Conservation (phyloP, 2,113 vertebrate genomes). For the Vulpes vulpes region DNA sequence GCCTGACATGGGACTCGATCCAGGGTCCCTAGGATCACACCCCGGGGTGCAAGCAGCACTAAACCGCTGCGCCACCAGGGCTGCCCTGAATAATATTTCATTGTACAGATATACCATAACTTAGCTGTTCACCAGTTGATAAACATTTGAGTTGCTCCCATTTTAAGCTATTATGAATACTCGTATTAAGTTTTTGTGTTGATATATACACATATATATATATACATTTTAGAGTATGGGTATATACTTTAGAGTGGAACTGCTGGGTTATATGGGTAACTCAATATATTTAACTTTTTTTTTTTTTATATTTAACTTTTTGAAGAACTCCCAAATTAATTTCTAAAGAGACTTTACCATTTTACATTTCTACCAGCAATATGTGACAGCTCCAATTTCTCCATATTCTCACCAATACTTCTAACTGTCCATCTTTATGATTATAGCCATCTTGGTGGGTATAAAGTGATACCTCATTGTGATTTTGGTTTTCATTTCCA, state of each 20-base stretch:
- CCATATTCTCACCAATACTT: neutral
- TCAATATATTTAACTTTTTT: neutral
- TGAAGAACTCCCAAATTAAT: neutral
- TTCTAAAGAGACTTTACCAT: neutral
- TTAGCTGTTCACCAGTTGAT: neutral
- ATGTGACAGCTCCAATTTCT: neutral
- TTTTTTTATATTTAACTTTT: neutral
- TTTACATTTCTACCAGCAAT: neutral
- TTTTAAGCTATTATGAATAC: slow-evolving; percentile 4
- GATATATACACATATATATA: neutral
- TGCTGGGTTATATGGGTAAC: neutral
- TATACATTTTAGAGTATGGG: neutral
- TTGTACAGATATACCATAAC: neutral
- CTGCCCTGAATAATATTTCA: neutral
- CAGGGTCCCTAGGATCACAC: no score
- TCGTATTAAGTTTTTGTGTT: neutral
- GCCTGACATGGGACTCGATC: no score
- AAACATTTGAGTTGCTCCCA: neutral
- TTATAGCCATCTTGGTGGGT: neutral
- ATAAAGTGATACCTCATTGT: neutral
- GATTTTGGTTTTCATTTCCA: neutral
- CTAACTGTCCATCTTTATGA: neutral
- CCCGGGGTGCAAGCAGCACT: no score
- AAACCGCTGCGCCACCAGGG: no score
- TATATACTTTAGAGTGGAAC: neutral